Evolutionary conservation across 92 coral and sea anemone genomes (phyloP), one percentile per base, ranked within the genome.

Genomic region (Galaxea fascicularis): DNA sequence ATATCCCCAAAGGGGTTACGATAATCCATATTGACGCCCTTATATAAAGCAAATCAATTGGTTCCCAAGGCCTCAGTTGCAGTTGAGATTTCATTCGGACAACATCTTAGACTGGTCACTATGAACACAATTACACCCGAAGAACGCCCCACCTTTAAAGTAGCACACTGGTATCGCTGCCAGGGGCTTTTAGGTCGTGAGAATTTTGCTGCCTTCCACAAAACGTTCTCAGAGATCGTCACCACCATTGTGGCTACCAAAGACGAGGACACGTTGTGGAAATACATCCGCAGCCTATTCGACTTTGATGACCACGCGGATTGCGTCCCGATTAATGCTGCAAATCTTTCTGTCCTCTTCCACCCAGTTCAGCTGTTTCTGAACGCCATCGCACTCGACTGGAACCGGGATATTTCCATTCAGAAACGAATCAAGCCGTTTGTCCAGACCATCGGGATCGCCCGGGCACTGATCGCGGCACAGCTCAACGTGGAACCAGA

Each of bases 391-490:
- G 78, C 83, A 10, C 45, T 89, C n/a, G 92, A 91, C 59, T 85
- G 89, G 86, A 91, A 91, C 84, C 83, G 71, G 24, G 87, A 91
- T 63, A 79, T 88, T 52, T 88, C 95, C 77, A 88, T 91, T 77
- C 95, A 91, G 85, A 91, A 89, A 71, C 84, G 92, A 57, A 85
- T 60, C 45, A 20, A 85, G 21, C 83, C 78, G 21, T 85, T 84
- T 12, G 91, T 86, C 7, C 51, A 49, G 54, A 71, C 86, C 70
- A 91, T 91, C 73, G 57, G 68, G 31, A 54, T 44, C 16, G 95
- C 95, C 14, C 77, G 92, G 13, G 85, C 53, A 20, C 79, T 77
- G 13, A 70, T 88, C 29, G 95, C 95, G 0, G 29, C 46, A 13
- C 92, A 91, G 66, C 87, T 91, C 52, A 89, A 89, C 41, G 90